Base-by-base conservation (phyloP, 2,888 invertebrate species). In the Hemicrepidius hirtus region DNA sequence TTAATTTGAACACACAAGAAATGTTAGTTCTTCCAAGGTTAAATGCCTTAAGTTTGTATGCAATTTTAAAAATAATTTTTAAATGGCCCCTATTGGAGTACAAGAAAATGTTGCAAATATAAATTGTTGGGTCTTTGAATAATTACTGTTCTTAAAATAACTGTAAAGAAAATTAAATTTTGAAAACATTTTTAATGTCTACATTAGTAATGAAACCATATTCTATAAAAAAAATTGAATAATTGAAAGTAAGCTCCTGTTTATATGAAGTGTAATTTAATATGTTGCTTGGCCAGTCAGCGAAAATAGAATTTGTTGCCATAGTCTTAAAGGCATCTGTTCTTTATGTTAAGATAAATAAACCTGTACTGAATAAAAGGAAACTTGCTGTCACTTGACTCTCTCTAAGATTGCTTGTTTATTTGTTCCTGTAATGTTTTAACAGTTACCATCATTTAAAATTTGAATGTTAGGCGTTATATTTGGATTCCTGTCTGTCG, bases 1-100 rank as follows among this genome's bases (percentile, higher is more conserved):
- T 28, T 53, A 53, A 53, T 24, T 28, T 28, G n/a, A 28, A 53
- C 16, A 44, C 44, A 32, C 53, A 28, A 32, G 53, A 53, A 53
- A 53, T 53, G 28, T 46, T 5, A 7, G 46, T 46, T 18, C 3
- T 5, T 16, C 6, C 46, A 46, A 46, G 46, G 46, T 46, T 46
- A n/a, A n/a, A n/a, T n/a, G 18, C 46, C 3, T 20, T 46, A 46
- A 4, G 46, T 18, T 3, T 6, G 46, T 46, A 44, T 13, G 2
- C 7, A 16, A 16, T 6, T 16, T 18, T 18, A 46, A 46, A 20
- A 18, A 46, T 46, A 20, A 20, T 7, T 46, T 18, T 3, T 24
- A 24, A n/a, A n/a, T n/a, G n/a, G n/a, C n/a, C n/a, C n/a, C n/a
- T n/a, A n/a, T n/a, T n/a, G n/a, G n/a, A n/a, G n/a, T n/a, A n/a